These are phyloP conservation scores for Himalopsyche kuldschensis DNA, from an alignment of 2,888 invertebrate genomes.

Conservation along the genomic window DNA sequence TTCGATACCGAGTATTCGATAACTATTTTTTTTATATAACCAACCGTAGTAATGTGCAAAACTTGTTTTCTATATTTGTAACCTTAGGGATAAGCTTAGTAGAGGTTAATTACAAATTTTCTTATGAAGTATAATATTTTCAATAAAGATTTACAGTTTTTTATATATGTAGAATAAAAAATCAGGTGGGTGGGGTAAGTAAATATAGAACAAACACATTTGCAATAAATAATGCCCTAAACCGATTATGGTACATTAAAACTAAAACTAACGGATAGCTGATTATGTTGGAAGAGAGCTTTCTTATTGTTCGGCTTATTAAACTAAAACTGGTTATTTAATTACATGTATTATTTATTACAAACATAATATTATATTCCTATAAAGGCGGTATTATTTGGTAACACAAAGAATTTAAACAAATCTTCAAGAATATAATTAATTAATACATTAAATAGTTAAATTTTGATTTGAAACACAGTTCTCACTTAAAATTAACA, in stretches of 20 bases:
- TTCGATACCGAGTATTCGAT: not conserved
- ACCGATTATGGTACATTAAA: slow-evolving; percentile 29
- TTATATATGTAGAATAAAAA: slow-evolving; percentile 13
- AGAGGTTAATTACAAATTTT: slow-evolving; percentile 3
- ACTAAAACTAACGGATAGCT: slow-evolving; percentile 5
- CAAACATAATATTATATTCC: slow-evolving; percentile 13
- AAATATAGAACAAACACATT: slow-evolving; percentile 28
- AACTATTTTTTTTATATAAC: not conserved
- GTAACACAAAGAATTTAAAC: slow-evolving; percentile 38
- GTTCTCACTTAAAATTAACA: not conserved
- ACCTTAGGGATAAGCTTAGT: not conserved
- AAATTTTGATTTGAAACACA: not conserved
- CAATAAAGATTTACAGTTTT: slow-evolving; percentile 27
- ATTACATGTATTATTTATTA: slow-evolving; percentile 13
- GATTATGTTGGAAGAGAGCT: slow-evolving; percentile 36
- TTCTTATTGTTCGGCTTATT: slow-evolving; percentile 26
- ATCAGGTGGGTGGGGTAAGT: slow-evolving; percentile 29
- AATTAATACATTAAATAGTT: not conserved
- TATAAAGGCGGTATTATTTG: slow-evolving; percentile 40
- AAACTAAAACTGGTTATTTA: slow-evolving; percentile 12
- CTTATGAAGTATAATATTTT: slow-evolving; percentile 3
- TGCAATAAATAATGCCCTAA: slow-evolving; percentile 41
- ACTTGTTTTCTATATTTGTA: not conserved
- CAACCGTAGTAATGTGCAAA: not conserved
- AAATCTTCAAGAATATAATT: slow-evolving; percentile 20